Conservation (phyloP, 2,113 vertebrate genomes). For the Octodon degus region DNA sequence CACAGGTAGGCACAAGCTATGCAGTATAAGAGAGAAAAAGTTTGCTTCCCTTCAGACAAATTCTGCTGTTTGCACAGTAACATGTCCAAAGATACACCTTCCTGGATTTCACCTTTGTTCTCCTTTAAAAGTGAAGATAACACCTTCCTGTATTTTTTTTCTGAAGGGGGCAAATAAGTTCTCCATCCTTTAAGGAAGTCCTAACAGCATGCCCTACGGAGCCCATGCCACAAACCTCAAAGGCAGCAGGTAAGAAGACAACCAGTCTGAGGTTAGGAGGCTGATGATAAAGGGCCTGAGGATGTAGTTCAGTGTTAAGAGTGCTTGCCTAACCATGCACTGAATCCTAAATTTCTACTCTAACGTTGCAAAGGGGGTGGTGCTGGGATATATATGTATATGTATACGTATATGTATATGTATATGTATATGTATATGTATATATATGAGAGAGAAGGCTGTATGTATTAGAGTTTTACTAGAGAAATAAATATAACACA, state of each 20-base stretch:
- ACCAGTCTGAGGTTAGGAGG: neutral
- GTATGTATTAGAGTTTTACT: too few relatives aligned
- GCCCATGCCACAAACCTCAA: neutral
- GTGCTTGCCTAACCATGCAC: neutral
- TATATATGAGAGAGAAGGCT: too few relatives aligned
- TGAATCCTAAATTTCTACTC: neutral
- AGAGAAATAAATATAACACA: too few relatives aligned
- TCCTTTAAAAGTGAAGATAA: conserved; percentile 51
- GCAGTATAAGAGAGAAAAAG: neutral
- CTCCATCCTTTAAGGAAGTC: neutral
- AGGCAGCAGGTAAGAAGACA: neutral
- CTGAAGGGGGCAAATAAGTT: neutral
- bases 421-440: too few relatives aligned
- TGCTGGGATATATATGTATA: neutral
- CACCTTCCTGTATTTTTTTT: neutral
- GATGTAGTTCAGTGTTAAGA: neutral
- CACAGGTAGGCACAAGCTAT: neutral
- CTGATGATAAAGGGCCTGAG: neutral
- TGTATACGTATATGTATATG: too few relatives aligned
- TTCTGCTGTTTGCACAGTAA: conserved; percentile 28
- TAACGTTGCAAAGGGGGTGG: neutral
- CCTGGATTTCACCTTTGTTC: conserved; percentile 40
- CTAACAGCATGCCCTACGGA: neutral
- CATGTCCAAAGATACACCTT: neutral
- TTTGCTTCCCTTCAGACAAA: neutral